A percentile compares a stretch with the other conserved stretches of the same genome.
Evolutionary conservation across 2,797 vertebrate species (phyloP).

Genomic region (Leontopithecus rosalia): DNA sequence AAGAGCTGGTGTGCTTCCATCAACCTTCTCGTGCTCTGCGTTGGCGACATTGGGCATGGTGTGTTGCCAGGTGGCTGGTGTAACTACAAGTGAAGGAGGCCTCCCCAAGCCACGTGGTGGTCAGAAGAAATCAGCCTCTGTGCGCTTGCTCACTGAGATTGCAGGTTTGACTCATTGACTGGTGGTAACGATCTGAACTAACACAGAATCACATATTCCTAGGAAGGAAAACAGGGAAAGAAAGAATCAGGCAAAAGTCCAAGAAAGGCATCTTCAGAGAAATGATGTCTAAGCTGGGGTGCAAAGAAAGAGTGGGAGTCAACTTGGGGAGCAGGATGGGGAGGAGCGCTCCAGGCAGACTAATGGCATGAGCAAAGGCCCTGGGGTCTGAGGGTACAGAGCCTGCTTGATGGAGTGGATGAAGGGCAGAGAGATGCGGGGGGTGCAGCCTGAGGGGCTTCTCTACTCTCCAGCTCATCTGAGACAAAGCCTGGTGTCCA

Average conservation of each 20-base stretch:
- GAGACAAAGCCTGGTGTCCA: neutral
- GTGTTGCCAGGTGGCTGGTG: neutral
- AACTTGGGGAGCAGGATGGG: neutral
- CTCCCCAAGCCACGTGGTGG: neutral
- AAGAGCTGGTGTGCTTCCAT: neutral
- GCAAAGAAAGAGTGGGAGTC: neutral
- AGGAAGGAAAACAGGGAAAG: neutral
- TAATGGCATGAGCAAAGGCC: neutral
- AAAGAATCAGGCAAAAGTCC: neutral
- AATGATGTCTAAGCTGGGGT: neutral
- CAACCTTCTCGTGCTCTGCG: neutral
- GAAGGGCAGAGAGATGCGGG: neutral
- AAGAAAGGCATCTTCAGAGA: neutral
- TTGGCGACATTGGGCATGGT: accelerated
- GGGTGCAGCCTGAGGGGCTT: neutral
- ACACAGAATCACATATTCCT: neutral
- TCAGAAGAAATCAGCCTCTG: neutral
- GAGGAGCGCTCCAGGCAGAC: neutral
- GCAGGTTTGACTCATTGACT: neutral
- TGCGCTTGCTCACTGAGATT: neutral
- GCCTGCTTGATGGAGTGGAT: neutral
- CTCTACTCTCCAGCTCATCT: neutral
- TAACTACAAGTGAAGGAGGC: neutral
- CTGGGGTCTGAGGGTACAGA: neutral
- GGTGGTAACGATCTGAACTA: neutral